A percentile compares a stretch with the other conserved stretches of the same genome.
Evolutionary conservation across 2,797 vertebrate genomes (phyloP).

Genomic region (Microctenopoma stevenorrisi): DNA sequence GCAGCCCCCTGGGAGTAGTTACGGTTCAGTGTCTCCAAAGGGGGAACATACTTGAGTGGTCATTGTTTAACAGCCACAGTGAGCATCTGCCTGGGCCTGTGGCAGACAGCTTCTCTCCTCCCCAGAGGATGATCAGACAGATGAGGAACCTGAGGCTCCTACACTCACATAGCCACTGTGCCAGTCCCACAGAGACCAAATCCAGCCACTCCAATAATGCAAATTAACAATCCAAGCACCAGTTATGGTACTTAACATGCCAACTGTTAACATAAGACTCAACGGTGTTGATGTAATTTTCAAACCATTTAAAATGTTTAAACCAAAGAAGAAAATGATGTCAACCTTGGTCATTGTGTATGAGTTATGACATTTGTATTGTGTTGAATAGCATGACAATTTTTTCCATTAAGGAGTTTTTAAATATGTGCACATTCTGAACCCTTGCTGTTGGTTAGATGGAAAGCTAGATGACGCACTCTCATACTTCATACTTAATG

Average conservation of each 20-base stretch:
- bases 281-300: too few relatives aligned
- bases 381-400: too few relatives aligned
- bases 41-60: slow-evolving; percentile 61
- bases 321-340: background rate
- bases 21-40: slow-evolving; percentile 39
- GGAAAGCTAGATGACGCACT: background rate
- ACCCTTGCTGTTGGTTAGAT: too few relatives aligned
- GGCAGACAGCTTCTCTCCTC: slow-evolving; percentile 41
- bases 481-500: too few relatives aligned
- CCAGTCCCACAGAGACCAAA: slow-evolving; percentile 43
- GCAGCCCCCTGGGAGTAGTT: slow-evolving; percentile 35
- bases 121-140: slow-evolving; percentile 65
- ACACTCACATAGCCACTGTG: slow-evolving; percentile 12
- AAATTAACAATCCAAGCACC: slow-evolving; percentile 3
- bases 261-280: background rate
- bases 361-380: too few relatives aligned
- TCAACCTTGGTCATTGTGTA: background rate
- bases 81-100: slow-evolving; percentile 69
- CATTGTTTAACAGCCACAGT: slow-evolving; percentile 69
- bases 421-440: too few relatives aligned
- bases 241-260: background rate
- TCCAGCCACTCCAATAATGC: slow-evolving; percentile 20
- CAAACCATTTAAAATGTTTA: background rate
- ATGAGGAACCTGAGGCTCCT: slow-evolving; percentile 67
- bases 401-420: too few relatives aligned